Conservation (phyloP, 1,140 invertebrate genomes). For the Hypsibius dujardini region DNA sequence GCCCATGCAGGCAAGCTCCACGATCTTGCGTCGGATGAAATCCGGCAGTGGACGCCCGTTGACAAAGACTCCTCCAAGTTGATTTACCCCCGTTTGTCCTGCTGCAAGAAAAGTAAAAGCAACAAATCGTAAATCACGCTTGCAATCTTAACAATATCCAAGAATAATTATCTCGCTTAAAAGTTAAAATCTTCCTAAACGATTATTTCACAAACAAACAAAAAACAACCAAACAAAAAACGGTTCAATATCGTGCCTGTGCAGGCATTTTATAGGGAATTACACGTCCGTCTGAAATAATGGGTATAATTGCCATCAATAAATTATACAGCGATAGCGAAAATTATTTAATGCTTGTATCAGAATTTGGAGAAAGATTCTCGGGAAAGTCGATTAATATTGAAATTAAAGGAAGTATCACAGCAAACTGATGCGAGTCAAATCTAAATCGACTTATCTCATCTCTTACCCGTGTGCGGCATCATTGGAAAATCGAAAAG, state of each 20-base stretch:
- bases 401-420: background rate
- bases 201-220: too few species aligned
- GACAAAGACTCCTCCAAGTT: constrained; percentile 84
- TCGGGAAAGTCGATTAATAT: background rate
- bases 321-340: too few species aligned
- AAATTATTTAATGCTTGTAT: background rate
- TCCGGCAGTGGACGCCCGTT: constrained; percentile 83
- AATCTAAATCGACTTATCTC: too few species aligned
- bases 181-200: too few species aligned
- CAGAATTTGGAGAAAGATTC: background rate
- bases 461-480: too few species aligned
- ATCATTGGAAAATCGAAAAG: too few species aligned
- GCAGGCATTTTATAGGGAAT: background rate
- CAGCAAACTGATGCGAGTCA: background rate
- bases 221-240: background rate
- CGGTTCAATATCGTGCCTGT: background rate
- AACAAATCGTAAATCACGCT: too few species aligned
- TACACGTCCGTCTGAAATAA: too few species aligned
- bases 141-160: too few species aligned
- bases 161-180: too few species aligned
- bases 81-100: constrained; percentile 87
- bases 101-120: constrained; percentile 21
- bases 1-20: constrained; percentile 66
- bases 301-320: too few species aligned
- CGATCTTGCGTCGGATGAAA: constrained; percentile 75